phyloP scores from a whole-genome alignment of 1,140 invertebrate genomes.

The Ganaspis sp. region DNA sequence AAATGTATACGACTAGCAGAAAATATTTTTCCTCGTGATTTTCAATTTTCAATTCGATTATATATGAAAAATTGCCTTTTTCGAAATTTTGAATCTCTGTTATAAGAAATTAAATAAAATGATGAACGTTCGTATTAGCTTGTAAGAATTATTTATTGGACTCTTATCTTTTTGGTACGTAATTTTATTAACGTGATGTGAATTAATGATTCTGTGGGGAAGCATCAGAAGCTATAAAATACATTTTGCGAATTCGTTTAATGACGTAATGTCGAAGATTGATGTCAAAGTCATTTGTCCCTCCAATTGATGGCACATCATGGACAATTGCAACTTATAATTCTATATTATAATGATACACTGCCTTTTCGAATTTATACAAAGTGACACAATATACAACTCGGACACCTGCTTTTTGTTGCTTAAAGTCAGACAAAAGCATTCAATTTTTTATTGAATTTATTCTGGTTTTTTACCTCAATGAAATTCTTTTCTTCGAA shows the following conservation, averaged over 20 bases:
- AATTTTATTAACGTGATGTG: not conserved
- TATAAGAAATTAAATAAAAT: too few species aligned
- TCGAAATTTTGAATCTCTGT: too few species aligned
- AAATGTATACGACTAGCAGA: too few species aligned
- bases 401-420: too few species aligned
- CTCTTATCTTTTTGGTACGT: not conserved
- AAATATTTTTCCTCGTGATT: too few species aligned
- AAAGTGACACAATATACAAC: not conserved
- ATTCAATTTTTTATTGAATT: too few species aligned
- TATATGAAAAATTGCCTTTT: too few species aligned
- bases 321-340: not conserved
- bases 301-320: conserved; percentile 17
- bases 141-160: not conserved
- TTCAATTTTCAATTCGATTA: too few species aligned
- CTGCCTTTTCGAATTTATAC: not conserved
- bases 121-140: not conserved
- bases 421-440: too few species aligned
- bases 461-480: too few species aligned
- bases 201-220: not conserved
- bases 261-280: conserved; percentile 17
- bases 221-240: not conserved
- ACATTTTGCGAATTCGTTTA: not conserved
- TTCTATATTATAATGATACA: not conserved
- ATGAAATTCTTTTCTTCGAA: too few species aligned
- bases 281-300: conserved; percentile 23